Evolutionary conservation across 1,140 invertebrate species (phyloP), one percentile per base, ranked within the genome.

Genomic region (Aphaenogaster floridana): DNA sequence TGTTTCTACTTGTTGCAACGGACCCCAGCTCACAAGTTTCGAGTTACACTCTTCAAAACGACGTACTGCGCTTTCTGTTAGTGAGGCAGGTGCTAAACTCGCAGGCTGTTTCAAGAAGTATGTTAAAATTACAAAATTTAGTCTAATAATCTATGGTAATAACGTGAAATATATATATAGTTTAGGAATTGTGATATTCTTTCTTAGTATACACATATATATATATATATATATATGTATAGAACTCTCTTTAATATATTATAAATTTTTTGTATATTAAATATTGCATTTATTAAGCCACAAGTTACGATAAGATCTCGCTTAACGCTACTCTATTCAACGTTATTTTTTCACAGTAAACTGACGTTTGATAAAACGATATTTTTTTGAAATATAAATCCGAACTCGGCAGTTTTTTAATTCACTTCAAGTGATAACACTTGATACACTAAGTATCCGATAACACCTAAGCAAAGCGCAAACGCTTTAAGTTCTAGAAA

Each of bases 31-130:
- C 52, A 98, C 97, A 69, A 98, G 96, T 92, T 98, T 97, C 21
- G 97, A 97, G 91, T 98, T 98, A 91, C 98, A 98, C 94, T 98
- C 97, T 94, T 99, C 98, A 95, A 98, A 97, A 88, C 98, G 96
- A 50, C 97, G 95, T 63, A 99, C 95, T 68, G 97, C 97, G 95
- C 96, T 97, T 94, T 98, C 97, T 59, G 98, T 98, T 52, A 98
- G 95, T 83, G 98, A 97, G 63, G 97, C 96, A 54, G 97, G 96
- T 54, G 97, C 97, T 88, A 97, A 95, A 90, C 97, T 97, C 66
- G 97, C 96, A 36, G 97, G 97, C 97, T 98, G 92, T 42, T 94
- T 21, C 17, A 57, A 57, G 13, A 54, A 21, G 77, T 45, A 84
- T 68, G n/a, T 36, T 50, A 68, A 7, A 34, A 71, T 83, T 88